Percentiles rank a stretch among this genome's conserved stretches.
phyloP scores from a whole-genome alignment of 2,888 invertebrate genomes.

The Strigamia transsilvanica region DNA sequence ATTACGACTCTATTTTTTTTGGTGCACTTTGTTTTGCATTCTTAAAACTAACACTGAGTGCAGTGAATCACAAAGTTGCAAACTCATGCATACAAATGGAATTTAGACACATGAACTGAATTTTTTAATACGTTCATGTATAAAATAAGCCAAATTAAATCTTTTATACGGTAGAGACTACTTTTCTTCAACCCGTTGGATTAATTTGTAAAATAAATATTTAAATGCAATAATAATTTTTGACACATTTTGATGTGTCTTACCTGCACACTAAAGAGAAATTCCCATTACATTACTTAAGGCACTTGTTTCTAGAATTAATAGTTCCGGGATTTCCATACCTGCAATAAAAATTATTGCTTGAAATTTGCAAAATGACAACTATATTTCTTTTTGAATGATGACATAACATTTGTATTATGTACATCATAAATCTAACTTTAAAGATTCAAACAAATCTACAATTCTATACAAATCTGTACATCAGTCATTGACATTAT shows the following conservation, averaged over 20 bases:
- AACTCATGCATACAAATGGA: slow-evolving; percentile 17
- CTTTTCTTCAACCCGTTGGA: background rate
- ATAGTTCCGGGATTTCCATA: background rate
- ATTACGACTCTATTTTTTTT: slow-evolving; percentile 2
- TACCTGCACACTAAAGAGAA: background rate
- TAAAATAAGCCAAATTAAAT: too few species aligned
- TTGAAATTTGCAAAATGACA: background rate
- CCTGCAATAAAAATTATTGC: background rate
- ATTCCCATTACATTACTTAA: background rate
- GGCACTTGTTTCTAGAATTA: background rate
- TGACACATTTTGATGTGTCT: background rate
- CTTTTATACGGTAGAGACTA: too few species aligned
- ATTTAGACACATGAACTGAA: background rate
- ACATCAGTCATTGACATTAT: too few species aligned
- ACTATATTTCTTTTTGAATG: background rate
- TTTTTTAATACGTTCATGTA: slow-evolving; percentile 16
- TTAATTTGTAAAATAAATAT: too few species aligned
- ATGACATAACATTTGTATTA: background rate
- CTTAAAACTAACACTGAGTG: slow-evolving; percentile 15
- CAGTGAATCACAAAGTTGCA: slow-evolving; percentile 38
- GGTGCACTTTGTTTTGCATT: slow-evolving; percentile 12
- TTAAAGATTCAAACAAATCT: too few species aligned
- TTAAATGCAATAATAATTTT: background rate
- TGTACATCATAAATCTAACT: background rate
- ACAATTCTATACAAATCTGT: too few species aligned